Base-by-base conservation (phyloP, 2,888 invertebrate species). In the Byasa hedistus region DNA sequence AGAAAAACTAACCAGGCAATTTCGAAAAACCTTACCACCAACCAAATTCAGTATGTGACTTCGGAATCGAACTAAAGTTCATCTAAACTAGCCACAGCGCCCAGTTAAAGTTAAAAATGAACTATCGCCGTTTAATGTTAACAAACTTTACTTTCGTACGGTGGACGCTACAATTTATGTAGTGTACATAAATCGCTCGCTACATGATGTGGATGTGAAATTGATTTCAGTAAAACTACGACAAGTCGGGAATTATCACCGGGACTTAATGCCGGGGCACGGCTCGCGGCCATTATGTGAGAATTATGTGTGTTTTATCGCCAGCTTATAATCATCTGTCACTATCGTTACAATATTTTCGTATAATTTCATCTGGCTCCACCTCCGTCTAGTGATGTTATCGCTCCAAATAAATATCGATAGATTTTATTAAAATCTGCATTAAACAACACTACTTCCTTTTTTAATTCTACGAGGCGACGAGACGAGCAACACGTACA, bases 241-340 rank as follows among this genome's bases (percentile, higher is more conserved):
- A 72, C 72, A 75, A 83, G 79, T 79, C 79, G 80, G 79, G 82
- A 83, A 87, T 87, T 84, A 83, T 79, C 79, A 79, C 69, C 75
- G 74, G 71, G 73, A 69, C 73, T 75, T 80, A 80, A 80, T 79
- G 78, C 76, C 73, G 68, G 74, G 71, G 73, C 74, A 72, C 77
- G 64, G 71, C 74, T 73, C 73, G 73, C 75, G 79, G 80, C 88
- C 82, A 88, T 90, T 89, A 88, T 79, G 78, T 79, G 82, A 83
- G 89, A 91, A 91, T 91, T 90, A 90, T 91, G 90, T 91, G 84
- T 91, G 90, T 91, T 91, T 91, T 91, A 91, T 91, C 90, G 87
- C 87, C 85, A 85, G 87, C 88, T 91, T 91, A 91, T 91, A 91
- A 91, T 91, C 90, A 91, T 91, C 89, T 91, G 91, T 91, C 91